Evolutionary conservation across 2,113 vertebrate genomes (phyloP).

Genomic region (Pteruthius melanotis): DNA sequence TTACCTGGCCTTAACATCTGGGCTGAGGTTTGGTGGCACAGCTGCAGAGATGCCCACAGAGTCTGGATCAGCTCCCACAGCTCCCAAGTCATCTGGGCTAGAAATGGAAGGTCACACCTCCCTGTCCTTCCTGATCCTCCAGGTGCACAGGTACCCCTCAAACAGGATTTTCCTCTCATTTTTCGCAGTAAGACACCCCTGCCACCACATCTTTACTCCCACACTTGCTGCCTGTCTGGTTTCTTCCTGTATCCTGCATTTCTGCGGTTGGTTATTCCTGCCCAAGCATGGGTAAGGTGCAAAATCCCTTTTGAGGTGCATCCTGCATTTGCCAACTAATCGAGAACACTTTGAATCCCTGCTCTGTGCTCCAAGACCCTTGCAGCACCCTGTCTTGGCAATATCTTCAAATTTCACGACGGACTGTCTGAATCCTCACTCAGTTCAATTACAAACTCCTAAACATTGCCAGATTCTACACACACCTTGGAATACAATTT

Average conservation of each 20-base stretch:
- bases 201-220: background rate
- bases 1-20: background rate
- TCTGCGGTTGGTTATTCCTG: background rate
- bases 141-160: background rate
- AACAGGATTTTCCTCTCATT: background rate
- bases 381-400: background rate
- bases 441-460: background rate
- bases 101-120: background rate
- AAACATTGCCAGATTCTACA: background rate
- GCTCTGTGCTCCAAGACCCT: background rate
- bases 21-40: background rate
- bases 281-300: background rate
- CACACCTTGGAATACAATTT: background rate
- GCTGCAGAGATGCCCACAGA: background rate
- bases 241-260: background rate
- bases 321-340: background rate
- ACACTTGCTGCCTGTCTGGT: background rate
- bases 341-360: background rate
- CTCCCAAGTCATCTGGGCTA: background rate
- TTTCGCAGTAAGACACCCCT: background rate
- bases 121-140: background rate
- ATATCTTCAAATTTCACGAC: background rate
- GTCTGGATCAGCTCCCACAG: background rate
- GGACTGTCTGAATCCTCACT: background rate
- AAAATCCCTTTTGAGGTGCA: background rate